Evolutionary conservation across 2,113 vertebrate genomes (phyloP).

Genomic region (Otolemur garnettii): DNA sequence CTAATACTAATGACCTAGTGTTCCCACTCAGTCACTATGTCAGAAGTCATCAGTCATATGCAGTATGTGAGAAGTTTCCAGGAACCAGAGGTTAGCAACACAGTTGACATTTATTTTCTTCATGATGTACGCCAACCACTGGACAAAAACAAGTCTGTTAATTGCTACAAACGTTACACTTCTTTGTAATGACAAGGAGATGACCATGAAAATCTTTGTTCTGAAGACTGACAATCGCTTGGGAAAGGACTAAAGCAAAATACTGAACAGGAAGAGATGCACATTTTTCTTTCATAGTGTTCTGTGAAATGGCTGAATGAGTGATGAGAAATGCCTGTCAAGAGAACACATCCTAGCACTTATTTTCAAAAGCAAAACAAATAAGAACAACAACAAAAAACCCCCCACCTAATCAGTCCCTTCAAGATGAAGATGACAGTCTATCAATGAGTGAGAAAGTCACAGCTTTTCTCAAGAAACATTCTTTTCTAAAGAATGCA

Average conservation of each 20-base stretch:
- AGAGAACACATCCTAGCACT: background rate
- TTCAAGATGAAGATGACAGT: background rate
- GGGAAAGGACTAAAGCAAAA: slow-evolving; percentile 1
- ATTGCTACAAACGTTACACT: slow-evolving; percentile 53
- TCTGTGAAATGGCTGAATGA: background rate
- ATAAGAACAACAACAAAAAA: background rate
- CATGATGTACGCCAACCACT: background rate
- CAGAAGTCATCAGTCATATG: background rate
- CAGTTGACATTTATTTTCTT: slow-evolving; percentile 10
- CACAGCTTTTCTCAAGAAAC: slow-evolving; percentile 49
- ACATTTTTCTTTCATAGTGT: background rate
- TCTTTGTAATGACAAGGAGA: slow-evolving; percentile 5
- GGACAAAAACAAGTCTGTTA: background rate
- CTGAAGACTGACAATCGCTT: background rate
- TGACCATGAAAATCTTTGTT: background rate
- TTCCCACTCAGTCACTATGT: background rate
- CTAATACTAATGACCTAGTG: background rate
- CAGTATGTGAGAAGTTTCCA: slow-evolving; percentile 40
- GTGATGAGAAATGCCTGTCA: background rate
- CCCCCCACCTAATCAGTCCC: background rate
- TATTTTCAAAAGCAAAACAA: slow-evolving; percentile 42
- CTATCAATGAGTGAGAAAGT: background rate
- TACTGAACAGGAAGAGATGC: background rate
- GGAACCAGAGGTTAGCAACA: background rate
- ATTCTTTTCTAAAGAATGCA: background rate